phyloP scores from a whole-genome alignment of 2,888 invertebrate species.

The Hetaerina titia region DNA sequence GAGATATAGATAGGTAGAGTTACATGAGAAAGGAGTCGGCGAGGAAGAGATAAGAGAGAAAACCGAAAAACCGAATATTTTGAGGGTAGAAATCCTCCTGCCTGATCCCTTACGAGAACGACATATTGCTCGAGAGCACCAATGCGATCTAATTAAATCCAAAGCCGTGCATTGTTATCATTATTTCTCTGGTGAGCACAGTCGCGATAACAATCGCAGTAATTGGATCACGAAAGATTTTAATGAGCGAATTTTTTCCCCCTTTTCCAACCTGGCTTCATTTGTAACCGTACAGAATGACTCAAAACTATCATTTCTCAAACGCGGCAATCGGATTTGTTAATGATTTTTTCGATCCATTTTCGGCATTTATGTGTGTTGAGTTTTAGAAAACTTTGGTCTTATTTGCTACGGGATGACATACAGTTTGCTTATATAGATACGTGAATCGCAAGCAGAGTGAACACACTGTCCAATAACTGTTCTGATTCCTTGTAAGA shows the following conservation, averaged over 20 bases:
- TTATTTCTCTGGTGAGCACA: neutral
- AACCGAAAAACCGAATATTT: neutral
- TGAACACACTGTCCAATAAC: neutral
- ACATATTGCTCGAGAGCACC: neutral
- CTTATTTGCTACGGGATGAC: neutral
- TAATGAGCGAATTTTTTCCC: neutral
- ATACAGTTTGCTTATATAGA: neutral
- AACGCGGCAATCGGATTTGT: conserved; percentile 29
- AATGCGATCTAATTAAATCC: conserved; percentile 35
- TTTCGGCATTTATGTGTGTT: neutral
- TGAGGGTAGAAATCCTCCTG: neutral
- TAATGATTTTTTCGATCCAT: neutral
- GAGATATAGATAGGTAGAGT: neutral
- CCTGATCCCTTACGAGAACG: neutral
- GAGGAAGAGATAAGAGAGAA: neutral
- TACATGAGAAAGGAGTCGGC: neutral
- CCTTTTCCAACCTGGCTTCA: neutral
- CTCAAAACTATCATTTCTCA: neutral
- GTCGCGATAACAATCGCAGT: conserved; percentile 28
- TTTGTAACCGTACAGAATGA: neutral
- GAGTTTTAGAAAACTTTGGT: neutral
- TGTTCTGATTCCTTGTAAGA: neutral
- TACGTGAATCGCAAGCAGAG: too few relatives aligned
- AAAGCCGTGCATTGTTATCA: conserved; percentile 5
- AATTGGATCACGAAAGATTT: conserved; percentile 27